Evolutionary conservation across 2,888 invertebrate genomes (phyloP).

Genomic region (Oxyscelio sp.): DNA sequence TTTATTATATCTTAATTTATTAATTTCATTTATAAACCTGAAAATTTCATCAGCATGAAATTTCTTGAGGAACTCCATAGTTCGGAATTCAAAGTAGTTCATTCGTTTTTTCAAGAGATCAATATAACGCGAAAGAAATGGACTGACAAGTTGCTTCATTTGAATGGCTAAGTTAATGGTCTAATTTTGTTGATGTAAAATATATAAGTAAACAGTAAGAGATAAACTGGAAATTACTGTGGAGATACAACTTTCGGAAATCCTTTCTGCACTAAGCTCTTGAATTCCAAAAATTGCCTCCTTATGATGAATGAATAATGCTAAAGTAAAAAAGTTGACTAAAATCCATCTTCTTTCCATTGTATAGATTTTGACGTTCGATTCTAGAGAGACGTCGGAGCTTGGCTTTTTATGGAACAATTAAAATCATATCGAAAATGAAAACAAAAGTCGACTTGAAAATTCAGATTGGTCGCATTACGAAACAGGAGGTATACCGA

Average conservation of each 20-base stretch:
- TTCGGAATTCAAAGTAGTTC: constrained; percentile 93
- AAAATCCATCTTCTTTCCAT: constrained; percentile 65
- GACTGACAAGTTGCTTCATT: constrained; percentile 95
- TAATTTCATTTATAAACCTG: constrained; percentile 87
- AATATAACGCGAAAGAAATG: constrained; percentile 96
- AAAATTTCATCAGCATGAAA: constrained; percentile 90
- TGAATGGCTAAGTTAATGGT: constrained; percentile 93
- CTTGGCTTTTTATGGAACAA: constrained; percentile 36
- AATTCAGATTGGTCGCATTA: too few relatives aligned
- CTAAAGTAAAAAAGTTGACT: constrained; percentile 36
- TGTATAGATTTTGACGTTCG: constrained; percentile 56
- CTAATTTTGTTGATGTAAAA: too few relatives aligned
- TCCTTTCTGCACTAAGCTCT: background rate
- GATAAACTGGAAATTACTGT: constrained; percentile 1
- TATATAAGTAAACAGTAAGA: constrained; percentile 42
- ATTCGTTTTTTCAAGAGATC: constrained; percentile 95
- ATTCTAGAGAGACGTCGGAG: constrained; percentile 57
- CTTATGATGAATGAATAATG: constrained; percentile 16
- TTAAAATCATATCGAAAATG: constrained; percentile 7
- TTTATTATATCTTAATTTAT: too few relatives aligned
- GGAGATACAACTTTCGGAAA: constrained; percentile 4
- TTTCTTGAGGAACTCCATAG: constrained; percentile 93
- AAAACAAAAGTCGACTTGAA: background rate
- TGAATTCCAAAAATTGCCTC: constrained; percentile 7
- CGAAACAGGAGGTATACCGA: too few relatives aligned